Evolutionary conservation across 1,140 invertebrate genomes (phyloP).

Genomic region (Ridgeia piscesae): DNA sequence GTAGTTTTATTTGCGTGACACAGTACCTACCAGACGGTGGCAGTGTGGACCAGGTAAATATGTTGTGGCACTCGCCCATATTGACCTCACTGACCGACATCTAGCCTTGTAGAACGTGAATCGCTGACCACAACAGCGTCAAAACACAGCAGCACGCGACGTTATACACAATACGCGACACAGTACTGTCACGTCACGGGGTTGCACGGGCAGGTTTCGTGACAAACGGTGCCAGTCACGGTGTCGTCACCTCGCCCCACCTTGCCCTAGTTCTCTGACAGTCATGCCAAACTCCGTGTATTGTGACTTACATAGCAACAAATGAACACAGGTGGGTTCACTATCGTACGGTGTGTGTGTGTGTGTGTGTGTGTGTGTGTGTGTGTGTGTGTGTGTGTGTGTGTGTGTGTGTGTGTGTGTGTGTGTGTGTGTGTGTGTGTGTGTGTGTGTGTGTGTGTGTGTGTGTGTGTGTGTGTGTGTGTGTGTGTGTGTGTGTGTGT

Average conservation of each 20-base stretch:
- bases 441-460: slow-evolving; percentile 23
- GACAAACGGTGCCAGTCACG: neutral
- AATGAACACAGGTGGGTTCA: no score
- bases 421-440: slow-evolving; percentile 25
- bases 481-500: slow-evolving; percentile 6
- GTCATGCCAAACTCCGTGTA: neutral
- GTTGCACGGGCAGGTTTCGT: neutral
- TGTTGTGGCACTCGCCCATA: no score
- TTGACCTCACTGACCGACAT: no score
- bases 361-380: slow-evolving; percentile 23
- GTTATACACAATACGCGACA: neutral
- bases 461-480: slow-evolving; percentile 21
- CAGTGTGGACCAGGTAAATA: no score
- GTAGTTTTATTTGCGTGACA: no score
- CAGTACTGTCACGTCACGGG: neutral
- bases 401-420: slow-evolving; percentile 16
- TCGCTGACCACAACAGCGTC: neutral
- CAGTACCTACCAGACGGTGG: no score
- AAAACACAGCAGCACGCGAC: neutral
- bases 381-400: slow-evolving; percentile 13
- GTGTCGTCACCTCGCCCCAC: neutral
- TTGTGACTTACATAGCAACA: no score
- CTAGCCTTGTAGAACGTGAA: neutral
- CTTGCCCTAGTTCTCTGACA: neutral
- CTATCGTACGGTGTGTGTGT: neutral